Conservation (phyloP, 2,113 vertebrate genomes). For the Varanus salvator region DNA sequence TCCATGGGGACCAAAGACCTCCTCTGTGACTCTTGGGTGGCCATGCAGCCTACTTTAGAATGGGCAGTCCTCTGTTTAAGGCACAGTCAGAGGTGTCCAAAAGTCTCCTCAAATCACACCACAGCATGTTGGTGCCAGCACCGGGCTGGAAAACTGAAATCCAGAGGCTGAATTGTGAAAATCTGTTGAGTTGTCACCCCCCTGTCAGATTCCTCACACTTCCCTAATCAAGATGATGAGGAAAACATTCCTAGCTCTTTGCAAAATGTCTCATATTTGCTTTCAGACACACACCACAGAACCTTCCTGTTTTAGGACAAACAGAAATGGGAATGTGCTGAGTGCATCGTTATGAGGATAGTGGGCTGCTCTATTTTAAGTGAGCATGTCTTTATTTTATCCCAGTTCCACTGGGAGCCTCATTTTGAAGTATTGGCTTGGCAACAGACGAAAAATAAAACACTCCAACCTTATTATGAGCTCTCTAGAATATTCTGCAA, state of each 20-base stretch:
- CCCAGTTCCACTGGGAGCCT: background rate
- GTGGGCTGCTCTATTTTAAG: background rate
- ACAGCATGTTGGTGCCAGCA: too few relatives aligned
- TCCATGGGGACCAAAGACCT: background rate
- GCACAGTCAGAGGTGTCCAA: too few relatives aligned
- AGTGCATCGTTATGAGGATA: background rate
- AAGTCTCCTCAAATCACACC: too few relatives aligned
- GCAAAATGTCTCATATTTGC: background rate
- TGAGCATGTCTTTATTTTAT: background rate
- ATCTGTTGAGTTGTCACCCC: too few relatives aligned
- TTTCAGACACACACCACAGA: background rate
- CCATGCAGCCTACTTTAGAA: too few relatives aligned
- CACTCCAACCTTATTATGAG: background rate
- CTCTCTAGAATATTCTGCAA: background rate
- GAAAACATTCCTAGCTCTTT: background rate
- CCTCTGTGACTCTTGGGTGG: background rate
- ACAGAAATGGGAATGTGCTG: too few relatives aligned
- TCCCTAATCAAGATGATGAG: background rate
- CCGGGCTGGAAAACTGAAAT: too few relatives aligned
- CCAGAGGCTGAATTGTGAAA: too few relatives aligned
- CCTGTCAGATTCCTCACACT: too few relatives aligned
- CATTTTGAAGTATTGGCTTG: background rate
- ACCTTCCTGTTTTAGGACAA: background rate
- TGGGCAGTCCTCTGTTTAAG: too few relatives aligned
- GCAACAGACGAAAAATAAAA: conserved; percentile 2